These are phyloP conservation scores for Diarsia dahlii DNA, from an alignment of 2,888 invertebrate genomes.

Conservation along the genomic window DNA sequence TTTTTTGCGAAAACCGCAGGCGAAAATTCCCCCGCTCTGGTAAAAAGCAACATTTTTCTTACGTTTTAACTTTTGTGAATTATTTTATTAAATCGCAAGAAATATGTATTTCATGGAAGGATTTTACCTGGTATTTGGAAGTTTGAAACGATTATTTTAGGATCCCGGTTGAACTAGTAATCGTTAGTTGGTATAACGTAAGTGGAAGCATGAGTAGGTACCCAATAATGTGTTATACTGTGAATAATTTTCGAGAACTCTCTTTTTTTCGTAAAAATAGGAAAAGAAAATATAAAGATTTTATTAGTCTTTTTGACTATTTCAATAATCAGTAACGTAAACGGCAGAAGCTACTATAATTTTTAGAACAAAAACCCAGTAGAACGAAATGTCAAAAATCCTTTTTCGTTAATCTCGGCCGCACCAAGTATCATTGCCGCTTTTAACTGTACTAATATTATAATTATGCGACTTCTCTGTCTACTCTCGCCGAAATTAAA, in stretches of 20 bases:
- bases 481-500: slow-evolving; percentile 24
- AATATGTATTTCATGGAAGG: slow-evolving; percentile 20
- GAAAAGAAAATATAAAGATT: background rate
- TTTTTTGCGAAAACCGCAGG: slow-evolving; percentile 71
- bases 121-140: background rate
- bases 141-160: slow-evolving; percentile 15
- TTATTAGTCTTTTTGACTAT: background rate
- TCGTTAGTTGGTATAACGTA: background rate
- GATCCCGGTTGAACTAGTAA: background rate
- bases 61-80: slow-evolving; percentile 54
- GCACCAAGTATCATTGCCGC: background rate
- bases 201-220: background rate
- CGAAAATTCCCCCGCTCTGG: slow-evolving; percentile 69
- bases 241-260: background rate
- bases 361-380: background rate
- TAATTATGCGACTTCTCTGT: slow-evolving; percentile 15
- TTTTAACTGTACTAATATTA: background rate
- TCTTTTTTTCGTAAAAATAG: too few relatives aligned
- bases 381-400: background rate
- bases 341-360: background rate
- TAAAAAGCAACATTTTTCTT: slow-evolving; percentile 67
- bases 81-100: slow-evolving; percentile 51
- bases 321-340: background rate
- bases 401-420: background rate
- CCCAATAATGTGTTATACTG: background rate